Evolutionary conservation across 2,797 vertebrate genomes (phyloP).

Genomic region (Tiaroga cobitis): DNA sequence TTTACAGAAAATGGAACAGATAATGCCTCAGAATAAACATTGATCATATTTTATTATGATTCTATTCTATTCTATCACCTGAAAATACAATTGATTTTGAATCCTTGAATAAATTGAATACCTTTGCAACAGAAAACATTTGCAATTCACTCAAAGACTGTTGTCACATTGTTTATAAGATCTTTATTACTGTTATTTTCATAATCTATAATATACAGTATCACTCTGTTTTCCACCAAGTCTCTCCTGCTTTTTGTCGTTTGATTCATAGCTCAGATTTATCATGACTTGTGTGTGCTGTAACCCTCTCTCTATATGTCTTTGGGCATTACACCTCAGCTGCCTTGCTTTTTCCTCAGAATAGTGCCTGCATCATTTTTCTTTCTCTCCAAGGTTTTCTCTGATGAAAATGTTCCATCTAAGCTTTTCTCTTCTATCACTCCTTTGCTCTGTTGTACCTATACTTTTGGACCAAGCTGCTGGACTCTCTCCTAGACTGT

Average conservation of each 20-base stretch:
- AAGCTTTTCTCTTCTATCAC: conserved; percentile 12
- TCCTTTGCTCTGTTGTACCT: conserved; percentile 5
- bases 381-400: conserved; percentile 9
- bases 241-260: conserved; percentile 41
- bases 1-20: neutral
- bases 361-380: conserved; percentile 10
- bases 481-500: conserved; percentile 48
- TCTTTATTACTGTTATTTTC: conserved; percentile 24
- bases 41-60: too few species aligned
- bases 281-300: conserved; percentile 57
- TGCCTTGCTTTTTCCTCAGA: neutral
- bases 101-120: neutral
- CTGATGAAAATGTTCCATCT: conserved; percentile 25
- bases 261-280: conserved; percentile 59
- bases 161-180: conserved; percentile 20
- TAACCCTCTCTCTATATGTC: conserved; percentile 42
- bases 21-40: neutral
- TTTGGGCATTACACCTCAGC: conserved; percentile 28
- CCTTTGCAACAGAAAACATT: neutral
- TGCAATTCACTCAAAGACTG: conserved; percentile 24
- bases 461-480: neutral
- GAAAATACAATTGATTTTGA: conserved; percentile 11
- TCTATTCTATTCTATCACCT: neutral
- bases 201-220: neutral
- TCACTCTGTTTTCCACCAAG: conserved; percentile 33